Evolutionary conservation across 2,888 invertebrate genomes (phyloP), one percentile per base, ranked within the genome.

Genomic region (Mythimna lalbum): DNA sequence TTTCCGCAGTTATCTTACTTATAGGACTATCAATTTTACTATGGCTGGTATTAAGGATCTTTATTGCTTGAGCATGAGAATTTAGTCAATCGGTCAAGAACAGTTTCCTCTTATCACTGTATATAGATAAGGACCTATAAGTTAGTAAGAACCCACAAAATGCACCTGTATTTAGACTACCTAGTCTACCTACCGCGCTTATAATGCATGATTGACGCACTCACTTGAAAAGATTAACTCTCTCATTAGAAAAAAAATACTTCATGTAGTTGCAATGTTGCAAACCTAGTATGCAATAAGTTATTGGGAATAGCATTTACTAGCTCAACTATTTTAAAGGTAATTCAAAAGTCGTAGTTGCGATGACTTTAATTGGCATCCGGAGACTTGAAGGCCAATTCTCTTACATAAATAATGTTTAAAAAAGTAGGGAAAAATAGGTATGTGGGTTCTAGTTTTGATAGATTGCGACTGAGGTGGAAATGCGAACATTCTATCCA

Each of bases 11-110:
- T 64, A 7, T 36, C 3, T 61, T 36, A 23, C 23, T 12, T 47
- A 61, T 23, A 47, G 79, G 43, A 73, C 10, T 64, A n/a, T 79
- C 12, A 7, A n/a, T 36, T 73, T 39, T 79, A 52, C 1, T 57
- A 2, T 6, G 2, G 19, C n/a, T 12, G 0, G n/a, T 73, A 17
- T 27, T 67, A 66, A 9, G 27, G 64, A 17, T 27, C 12, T 17
- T 49, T 66, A 62, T 66, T 65, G 49, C 47, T 59, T 65, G 53
- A 57, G 19, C 17, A 7, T 59, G 36, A 49, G 36, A 27, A 19
- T 52, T 59, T 19, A 4, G 47, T 59, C n/a, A 36, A 57, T 63
- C 14, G 69, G 62, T 57, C 62, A 78, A 63, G 59, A 78, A 47
- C 12, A 68, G 33, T 33, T 57, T 47, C 50, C n/a, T 12, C 12